Evolutionary conservation across 2,888 invertebrate species (phyloP), one percentile per base, ranked within the genome.

Genomic region (Tuberolachnus salignus): DNA sequence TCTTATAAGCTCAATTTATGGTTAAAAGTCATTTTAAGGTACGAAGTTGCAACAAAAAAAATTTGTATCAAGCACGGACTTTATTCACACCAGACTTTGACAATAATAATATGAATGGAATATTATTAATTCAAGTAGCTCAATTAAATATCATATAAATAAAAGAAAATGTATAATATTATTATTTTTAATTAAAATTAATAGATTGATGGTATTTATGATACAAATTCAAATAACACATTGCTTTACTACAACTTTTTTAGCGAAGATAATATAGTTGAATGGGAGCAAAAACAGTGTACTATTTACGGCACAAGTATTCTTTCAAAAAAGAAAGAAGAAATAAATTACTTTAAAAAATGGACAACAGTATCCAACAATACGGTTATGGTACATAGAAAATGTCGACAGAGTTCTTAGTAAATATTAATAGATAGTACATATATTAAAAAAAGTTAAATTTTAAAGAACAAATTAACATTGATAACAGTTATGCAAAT

Each of bases 351-450:
- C 16, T 67, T 46, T 66, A 55, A 46, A 19, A 66, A 46, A 19
- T 78, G 67, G 67, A 49, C 16, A 34, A 67, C 75, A 21, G 6
- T 57, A 34, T 78, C 55, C 16, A 78, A 78, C 26, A 78, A 78
- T n/a, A 67, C 57, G 3, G 19, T 78, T 21, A 57, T 19, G 16
- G 42, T 78, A 19, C 21, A 16, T 14, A 67, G 14, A 59, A 6
- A 78, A 16, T 69, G 75, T 69, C 16, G 3, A 59, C 44, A 75
- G 14, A 55, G 16, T 42, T n/a, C 16, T 21, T 44, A 3, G 63
- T 53, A 63, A 34, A n/a, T 51, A 21, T 10, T 34, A 11, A 53
- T 16, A 21, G 11, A n/a, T n/a, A n/a, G n/a, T n/a, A 21, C n/a
- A 53, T 26, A 19, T 8, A 34, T 34, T 34, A 49, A n/a, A 26